Percentiles rank a stretch among this genome's conserved stretches.
phyloP scores from a whole-genome alignment of 2,797 vertebrate species.

The Hylomyscus alleni region DNA sequence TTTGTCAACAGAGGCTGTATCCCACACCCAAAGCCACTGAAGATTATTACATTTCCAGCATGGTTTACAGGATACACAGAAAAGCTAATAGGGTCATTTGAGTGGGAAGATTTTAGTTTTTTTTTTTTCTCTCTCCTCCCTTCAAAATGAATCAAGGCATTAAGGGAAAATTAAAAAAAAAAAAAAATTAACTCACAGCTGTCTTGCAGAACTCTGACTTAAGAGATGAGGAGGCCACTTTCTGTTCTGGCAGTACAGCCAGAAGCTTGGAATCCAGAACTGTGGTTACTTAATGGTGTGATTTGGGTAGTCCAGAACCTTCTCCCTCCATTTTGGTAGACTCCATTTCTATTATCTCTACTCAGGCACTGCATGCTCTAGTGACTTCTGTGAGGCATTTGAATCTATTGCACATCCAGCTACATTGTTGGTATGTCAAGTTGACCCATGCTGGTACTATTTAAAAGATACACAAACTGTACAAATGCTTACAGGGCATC shows the following conservation, averaged over 20 bases:
- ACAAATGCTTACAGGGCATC: conserved; percentile 44
- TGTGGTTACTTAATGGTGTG: not conserved
- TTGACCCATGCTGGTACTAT: conserved; percentile 50
- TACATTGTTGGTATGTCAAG: not conserved
- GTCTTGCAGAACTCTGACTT: conserved; percentile 1
- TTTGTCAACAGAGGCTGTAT: conserved; percentile 55
- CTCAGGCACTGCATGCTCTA: not conserved
- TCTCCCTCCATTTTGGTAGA: not conserved
- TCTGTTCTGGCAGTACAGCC: not conserved
- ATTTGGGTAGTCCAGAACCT: not conserved
- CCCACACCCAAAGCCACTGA: conserved; percentile 35
- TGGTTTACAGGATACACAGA: conserved; percentile 52
- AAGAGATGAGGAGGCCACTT: not conserved
- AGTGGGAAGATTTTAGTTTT: not conserved
- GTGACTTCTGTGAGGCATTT: conserved; percentile 27
- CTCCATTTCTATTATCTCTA: conserved; percentile 13
- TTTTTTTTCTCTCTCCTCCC: not conserved
- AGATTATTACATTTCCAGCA: conserved; percentile 57
- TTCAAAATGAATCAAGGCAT: conserved; percentile 35
- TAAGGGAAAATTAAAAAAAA: not conserved
- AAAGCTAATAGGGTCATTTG: conserved; percentile 74
- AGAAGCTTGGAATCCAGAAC: conserved; percentile 21
- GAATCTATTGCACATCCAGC: not conserved
- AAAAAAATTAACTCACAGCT: not conserved
- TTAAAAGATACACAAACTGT: conserved; percentile 58